These are phyloP conservation scores for Drosophila suboccidentalis DNA, from an alignment of 2,888 invertebrate species.

Conservation along the genomic window DNA sequence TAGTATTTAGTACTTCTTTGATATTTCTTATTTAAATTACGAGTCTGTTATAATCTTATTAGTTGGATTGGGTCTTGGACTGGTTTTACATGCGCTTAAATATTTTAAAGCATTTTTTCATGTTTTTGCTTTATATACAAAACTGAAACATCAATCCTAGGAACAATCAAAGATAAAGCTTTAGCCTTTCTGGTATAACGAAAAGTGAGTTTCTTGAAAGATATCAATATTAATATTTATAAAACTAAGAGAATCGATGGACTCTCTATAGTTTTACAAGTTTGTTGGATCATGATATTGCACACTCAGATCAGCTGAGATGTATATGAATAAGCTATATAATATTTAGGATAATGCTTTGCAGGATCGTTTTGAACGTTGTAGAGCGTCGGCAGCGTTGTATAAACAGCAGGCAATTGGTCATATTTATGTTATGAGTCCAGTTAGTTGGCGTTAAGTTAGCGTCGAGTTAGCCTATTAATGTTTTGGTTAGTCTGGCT, in stretches of 20 bases:
- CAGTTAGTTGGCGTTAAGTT: slow-evolving; percentile 33
- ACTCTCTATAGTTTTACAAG: neutral
- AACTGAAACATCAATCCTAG: no score
- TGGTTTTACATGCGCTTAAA: neutral
- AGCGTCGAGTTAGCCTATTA: slow-evolving; percentile 5
- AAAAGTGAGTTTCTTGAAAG: no score
- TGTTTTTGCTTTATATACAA: neutral
- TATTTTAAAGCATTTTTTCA: neutral
- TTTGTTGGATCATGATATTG: no score
- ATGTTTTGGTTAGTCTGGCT: slow-evolving; percentile 2
- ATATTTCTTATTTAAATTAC: no score
- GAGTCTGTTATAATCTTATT: neutral
- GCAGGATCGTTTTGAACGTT: slow-evolving; percentile 8
- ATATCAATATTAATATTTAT: no score
- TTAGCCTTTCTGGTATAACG: no score
- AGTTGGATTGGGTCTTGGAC: neutral
- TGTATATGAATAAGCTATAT: neutral
- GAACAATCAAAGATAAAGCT: no score
- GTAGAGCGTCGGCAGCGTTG: slow-evolving; percentile 19
- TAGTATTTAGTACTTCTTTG: no score
- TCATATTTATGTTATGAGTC: slow-evolving; percentile 20
- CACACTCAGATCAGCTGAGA: neutral
- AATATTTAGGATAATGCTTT: slow-evolving; percentile 9
- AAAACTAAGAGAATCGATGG: neutral
- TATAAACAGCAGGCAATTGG: slow-evolving; percentile 32